Conservation (phyloP, 2,113 vertebrate genomes). For the Desmodus rotundus region DNA sequence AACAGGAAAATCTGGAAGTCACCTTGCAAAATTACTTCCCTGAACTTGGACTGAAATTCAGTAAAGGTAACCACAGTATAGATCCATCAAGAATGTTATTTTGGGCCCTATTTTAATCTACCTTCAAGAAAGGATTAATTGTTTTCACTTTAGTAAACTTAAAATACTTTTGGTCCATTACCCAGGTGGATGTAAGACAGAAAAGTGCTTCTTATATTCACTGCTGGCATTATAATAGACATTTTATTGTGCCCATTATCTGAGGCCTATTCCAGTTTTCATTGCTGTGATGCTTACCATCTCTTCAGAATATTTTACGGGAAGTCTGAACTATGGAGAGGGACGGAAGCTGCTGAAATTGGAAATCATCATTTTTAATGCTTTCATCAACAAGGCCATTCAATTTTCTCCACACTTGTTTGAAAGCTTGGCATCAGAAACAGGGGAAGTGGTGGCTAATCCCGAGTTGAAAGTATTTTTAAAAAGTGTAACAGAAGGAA, state of each 20-base stretch:
- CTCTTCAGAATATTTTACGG: conserved; percentile 45
- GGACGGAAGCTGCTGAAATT: conserved; percentile 34
- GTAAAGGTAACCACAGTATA: conserved; percentile 46
- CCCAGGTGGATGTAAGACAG: conserved; percentile 28
- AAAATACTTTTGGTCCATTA: conserved; percentile 51
- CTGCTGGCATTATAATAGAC: conserved; percentile 47
- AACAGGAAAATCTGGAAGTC: conserved; percentile 26
- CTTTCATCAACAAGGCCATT: conserved; percentile 40
- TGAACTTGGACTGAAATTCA: conserved; percentile 37
- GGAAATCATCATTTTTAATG: conserved; percentile 53
- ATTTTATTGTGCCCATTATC: conserved; percentile 62
- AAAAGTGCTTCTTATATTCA: conserved; percentile 41
- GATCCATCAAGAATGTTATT: conserved; percentile 13
- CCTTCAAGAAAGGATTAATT: conserved; percentile 55
- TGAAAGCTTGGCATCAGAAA: neutral
- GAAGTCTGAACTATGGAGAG: conserved; percentile 20
- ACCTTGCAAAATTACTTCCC: conserved; percentile 44
- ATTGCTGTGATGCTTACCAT: neutral
- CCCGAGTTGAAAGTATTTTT: neutral
- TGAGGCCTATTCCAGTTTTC: conserved; percentile 47
- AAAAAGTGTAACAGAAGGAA: neutral
- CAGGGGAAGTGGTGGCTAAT: neutral
- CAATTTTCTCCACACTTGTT: neutral
- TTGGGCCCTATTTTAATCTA: conserved; percentile 24
- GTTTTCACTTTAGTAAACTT: conserved; percentile 51